Evolutionary conservation across 1,140 invertebrate genomes (phyloP).

Genomic region (Sogatella furcifera): DNA sequence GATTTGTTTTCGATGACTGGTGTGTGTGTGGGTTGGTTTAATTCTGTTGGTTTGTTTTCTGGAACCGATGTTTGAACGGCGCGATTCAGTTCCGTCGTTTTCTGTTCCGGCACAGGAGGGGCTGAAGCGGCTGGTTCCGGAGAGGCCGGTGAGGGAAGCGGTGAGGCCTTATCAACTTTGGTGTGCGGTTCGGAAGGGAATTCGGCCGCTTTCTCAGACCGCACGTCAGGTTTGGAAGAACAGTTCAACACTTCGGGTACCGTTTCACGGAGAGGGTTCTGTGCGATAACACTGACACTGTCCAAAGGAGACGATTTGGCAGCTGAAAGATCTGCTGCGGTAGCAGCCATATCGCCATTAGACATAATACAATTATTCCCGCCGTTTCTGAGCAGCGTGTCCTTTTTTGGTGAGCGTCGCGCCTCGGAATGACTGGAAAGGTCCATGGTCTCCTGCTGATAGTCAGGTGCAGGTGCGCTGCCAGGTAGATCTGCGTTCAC

Average conservation of each 20-base stretch:
- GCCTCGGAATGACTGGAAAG: constrained; percentile 6
- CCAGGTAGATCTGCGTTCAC: neutral
- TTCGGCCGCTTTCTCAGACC: neutral
- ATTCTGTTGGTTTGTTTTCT: no score
- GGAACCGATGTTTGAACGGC: no score
- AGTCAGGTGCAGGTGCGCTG: neutral
- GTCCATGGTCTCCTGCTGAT: constrained; percentile 11
- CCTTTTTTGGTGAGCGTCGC: neutral
- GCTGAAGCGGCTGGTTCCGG: no score
- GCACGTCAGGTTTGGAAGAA: neutral
- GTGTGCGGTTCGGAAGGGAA: no score
- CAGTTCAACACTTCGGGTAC: neutral
- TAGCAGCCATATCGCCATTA: neutral
- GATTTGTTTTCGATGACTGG: no score
- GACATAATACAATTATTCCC: neutral
- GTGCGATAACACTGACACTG: constrained; percentile 10
- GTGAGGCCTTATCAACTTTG: no score
- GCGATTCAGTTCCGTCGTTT: no score
- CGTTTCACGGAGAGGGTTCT: neutral
- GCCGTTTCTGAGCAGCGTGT: neutral
- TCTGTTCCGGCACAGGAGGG: no score
- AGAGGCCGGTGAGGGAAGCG: no score
- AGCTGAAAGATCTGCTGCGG: neutral
- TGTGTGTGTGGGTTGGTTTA: no score
- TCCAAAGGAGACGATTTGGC: neutral